Evolutionary conservation across 2,113 vertebrate species (phyloP), one percentile per base, ranked within the genome.

Genomic region (Numida meleagris): DNA sequence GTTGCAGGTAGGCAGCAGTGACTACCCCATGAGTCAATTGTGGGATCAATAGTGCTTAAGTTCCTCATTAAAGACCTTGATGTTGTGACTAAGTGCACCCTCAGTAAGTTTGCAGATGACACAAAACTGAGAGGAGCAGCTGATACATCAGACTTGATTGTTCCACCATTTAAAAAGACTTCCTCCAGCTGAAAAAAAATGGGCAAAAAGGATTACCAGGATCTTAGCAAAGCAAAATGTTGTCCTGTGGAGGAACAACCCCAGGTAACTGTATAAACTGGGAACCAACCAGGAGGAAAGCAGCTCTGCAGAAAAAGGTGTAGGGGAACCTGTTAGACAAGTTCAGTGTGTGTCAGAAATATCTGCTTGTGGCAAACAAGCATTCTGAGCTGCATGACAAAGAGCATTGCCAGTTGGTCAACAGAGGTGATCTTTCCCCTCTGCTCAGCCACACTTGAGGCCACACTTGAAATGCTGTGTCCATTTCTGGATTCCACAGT

Each of bases 1-100:
- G 0, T 13, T 51, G 25, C 7, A 25, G 15, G 6, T 70, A 42
- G 24, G n/a, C 19, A 58, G 1, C 33, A 43, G 25, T 3, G 7
- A 12, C n/a, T 55, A 55, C 2, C 20, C 29, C 23, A 12, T 0
- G 1, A 18, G 31, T 75, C 57, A 76, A 6, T 6, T 86, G 27
- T 75, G 33, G 34, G 23, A 45, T 38, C 53, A 53, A 24, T 6
- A 31, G 14, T 23, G 10, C 70, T 75, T 57, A 74, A 79, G 7
- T 21, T 65, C 11, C 66, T 77, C 20, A 58, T 21, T 73, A 61
- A 63, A 17, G 1, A 45, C 2, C 4, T 61, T 40, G 57, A 4
- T 38, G 21, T 31, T 45, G 17, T 16, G 7, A 71, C 53, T 12
- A 82, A 75, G 31, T 4, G 2, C 1, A 0, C 11, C 45, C 2